phyloP scores from a whole-genome alignment of 2,888 invertebrate species.

The Polia nebulosa region DNA sequence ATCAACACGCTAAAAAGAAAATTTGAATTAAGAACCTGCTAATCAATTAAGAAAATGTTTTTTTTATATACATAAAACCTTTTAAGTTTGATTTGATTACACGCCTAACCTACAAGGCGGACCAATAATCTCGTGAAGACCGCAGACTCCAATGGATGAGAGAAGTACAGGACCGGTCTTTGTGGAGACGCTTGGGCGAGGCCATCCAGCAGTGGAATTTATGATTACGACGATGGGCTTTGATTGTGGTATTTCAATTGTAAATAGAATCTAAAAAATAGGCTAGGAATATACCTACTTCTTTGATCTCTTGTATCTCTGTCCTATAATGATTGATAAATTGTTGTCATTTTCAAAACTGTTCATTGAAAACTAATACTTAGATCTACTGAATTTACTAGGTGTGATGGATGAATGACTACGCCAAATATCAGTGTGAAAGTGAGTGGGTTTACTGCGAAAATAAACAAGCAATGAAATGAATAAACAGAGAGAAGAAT shows the following conservation, averaged over 20 bases:
- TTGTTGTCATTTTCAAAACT: not conserved
- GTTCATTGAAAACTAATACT: not conserved
- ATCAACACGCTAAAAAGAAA: no score
- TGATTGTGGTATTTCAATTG: no score
- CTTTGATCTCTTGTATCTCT: not conserved
- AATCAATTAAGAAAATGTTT: no score
- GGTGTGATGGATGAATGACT: no score
- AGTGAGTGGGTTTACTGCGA: not conserved
- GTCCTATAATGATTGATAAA: not conserved
- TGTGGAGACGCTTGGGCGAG: not conserved
- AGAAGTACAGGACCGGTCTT: not conserved
- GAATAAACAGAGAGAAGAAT: not conserved
- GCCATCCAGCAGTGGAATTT: not conserved
- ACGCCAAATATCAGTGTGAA: not conserved
- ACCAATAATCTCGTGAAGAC: no score
- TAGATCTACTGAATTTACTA: no score
- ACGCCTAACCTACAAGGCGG: no score
- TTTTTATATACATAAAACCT: no score
- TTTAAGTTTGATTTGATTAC: no score
- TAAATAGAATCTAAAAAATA: no score
- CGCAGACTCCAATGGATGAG: not conserved
- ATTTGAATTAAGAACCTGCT: no score
- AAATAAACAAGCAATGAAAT: slow-evolving; percentile 9
- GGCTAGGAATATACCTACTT: not conserved
- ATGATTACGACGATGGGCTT: not conserved